A percentile compares a stretch with the other conserved stretches of the same genome.
phyloP scores from a whole-genome alignment of 2,797 vertebrate genomes.

The Rhinichthys osculus region DNA sequence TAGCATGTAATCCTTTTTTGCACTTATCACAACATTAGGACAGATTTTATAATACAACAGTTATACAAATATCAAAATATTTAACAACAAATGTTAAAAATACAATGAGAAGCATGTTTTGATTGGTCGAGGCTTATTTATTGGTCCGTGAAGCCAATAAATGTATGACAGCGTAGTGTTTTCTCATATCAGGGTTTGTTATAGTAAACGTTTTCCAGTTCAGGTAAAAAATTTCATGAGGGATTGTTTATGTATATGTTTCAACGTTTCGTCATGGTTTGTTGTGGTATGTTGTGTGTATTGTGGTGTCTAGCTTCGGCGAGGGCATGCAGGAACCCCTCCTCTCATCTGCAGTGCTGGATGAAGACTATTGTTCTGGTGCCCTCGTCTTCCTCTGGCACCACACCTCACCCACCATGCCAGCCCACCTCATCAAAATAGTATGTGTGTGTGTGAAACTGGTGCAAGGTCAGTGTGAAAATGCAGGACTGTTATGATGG shows the following conservation, averaged over 20 bases:
- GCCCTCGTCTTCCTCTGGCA: slow-evolving; percentile 63
- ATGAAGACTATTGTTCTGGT: slow-evolving; percentile 76
- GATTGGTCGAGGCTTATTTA: neutral
- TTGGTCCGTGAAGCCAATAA: neutral
- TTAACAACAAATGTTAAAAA: neutral
- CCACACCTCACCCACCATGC: slow-evolving; percentile 53
- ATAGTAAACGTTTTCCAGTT: neutral
- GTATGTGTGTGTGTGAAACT: slow-evolving; percentile 42
- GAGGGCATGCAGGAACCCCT: neutral
- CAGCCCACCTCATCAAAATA: slow-evolving; percentile 12
- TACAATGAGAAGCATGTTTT: neutral
- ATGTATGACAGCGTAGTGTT: neutral
- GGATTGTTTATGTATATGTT: neutral
- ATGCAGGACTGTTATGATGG: slow-evolving; percentile 9
- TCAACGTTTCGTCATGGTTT: slow-evolving; percentile 2
- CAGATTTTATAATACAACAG: neutral
- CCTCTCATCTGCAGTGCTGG: slow-evolving; percentile 76
- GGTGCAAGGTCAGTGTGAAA: slow-evolving; percentile 24
- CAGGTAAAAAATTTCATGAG: neutral
- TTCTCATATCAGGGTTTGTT: slow-evolving; percentile 4
- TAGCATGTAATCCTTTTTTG: neutral
- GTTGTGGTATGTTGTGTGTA: slow-evolving; percentile 18
- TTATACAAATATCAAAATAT: neutral
- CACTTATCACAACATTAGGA: neutral
- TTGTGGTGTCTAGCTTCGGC: slow-evolving; percentile 6